Conservation (phyloP, 2,113 vertebrate species). For the Oreochromis spilurus region DNA sequence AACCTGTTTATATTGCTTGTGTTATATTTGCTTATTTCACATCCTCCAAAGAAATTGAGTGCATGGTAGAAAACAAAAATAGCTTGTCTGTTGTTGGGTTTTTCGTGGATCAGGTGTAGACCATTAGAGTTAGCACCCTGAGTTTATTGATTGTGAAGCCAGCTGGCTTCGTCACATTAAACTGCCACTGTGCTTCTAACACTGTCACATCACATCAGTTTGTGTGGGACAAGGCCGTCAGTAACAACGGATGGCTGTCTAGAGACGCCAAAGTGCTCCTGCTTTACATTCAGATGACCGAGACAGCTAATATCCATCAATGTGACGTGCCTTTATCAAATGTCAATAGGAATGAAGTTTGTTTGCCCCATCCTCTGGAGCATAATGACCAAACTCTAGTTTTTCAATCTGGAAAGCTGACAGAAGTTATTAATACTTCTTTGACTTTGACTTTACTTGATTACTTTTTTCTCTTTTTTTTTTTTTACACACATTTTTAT, state of each 20-base stretch:
- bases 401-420: constrained; percentile 38
- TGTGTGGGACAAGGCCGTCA: background rate
- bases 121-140: background rate
- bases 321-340: background rate
- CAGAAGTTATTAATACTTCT: constrained; percentile 42
- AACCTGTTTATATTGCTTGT: constrained; percentile 3
- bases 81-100: background rate
- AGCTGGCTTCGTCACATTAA: constrained; percentile 5
- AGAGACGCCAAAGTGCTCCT: constrained; percentile 1
- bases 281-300: constrained; percentile 25
- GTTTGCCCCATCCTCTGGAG: background rate
- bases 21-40: constrained; percentile 34
- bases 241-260: constrained; percentile 2
- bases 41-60: constrained; percentile 1
- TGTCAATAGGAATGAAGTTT: constrained; percentile 14
- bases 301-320: constrained; percentile 45
- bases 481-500: constrained; percentile 1
- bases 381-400: constrained; percentile 14
- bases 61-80: constrained; percentile 4
- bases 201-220: constrained; percentile 46
- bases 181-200: background rate
- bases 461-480: background rate
- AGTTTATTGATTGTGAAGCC: constrained; percentile 23
- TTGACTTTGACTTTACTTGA: constrained; percentile 35
- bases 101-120: background rate